Evolutionary conservation across 2,888 invertebrate species (phyloP).

Genomic region (Tolmerus cingulatus): DNA sequence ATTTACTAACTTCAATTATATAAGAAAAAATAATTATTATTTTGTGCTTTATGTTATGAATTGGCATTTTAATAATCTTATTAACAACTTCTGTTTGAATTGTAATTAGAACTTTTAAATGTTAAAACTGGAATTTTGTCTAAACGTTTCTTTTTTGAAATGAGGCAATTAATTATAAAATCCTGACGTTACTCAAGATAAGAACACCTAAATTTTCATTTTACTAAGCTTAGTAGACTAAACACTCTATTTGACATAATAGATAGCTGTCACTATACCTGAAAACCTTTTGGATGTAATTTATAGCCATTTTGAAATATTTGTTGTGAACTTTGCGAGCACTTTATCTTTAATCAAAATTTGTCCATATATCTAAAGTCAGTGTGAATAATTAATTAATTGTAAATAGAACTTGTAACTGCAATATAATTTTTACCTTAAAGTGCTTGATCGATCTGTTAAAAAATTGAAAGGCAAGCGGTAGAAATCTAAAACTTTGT

Average conservation of each 20-base stretch:
- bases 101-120: no score
- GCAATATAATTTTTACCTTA: not conserved
- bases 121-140: no score
- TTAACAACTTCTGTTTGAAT: no score
- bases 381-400: not conserved
- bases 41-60: no score
- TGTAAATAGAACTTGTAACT: not conserved
- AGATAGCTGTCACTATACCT: not conserved
- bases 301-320: not conserved
- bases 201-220: no score
- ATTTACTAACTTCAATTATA: not conserved
- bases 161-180: no score
- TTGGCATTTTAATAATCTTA: no score
- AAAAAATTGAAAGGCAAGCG: not conserved
- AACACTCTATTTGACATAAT: not conserved
- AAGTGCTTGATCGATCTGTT: not conserved
- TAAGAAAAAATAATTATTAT: no score
- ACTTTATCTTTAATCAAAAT: not conserved
- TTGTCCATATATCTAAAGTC: not conserved
- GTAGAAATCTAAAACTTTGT: not conserved
- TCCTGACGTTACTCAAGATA: no score
- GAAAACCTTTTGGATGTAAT: not conserved
- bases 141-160: no score
- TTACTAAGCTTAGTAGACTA: no score
- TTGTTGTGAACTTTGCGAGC: not conserved